Evolutionary conservation across 30 jellyfish, hydroid and myxozoan species (phyloP).

Genomic region (Hydractinia echinata): DNA sequence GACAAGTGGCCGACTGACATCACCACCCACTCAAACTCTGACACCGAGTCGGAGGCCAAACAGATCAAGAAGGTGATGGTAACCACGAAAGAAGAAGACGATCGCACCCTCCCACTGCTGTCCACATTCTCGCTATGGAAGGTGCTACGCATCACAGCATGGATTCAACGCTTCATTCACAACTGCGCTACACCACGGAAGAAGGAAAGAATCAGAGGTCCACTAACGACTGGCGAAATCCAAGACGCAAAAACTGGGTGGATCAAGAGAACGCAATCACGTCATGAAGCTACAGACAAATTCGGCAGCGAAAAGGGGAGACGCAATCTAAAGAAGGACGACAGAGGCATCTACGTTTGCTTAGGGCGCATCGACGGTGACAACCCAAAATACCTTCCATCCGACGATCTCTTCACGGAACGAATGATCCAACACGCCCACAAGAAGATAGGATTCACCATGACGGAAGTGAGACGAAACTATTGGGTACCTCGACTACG

Average conservation of each 20-base stretch:
- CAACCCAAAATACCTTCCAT: conserved; percentile 41
- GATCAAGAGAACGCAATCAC: conserved; percentile 5
- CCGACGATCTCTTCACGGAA: conserved; percentile 34
- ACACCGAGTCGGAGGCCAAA: conserved; percentile 18
- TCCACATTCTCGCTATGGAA: conserved; percentile 15
- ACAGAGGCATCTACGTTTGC: conserved; percentile 39
- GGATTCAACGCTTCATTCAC: conserved; percentile 10
- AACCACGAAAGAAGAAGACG: too few relatives aligned
- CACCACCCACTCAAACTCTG: neutral
- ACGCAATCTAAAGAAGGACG: conserved; percentile 4
- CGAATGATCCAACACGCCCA: conserved; percentile 9
- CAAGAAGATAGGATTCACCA: conserved; percentile 2
- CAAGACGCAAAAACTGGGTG: neutral
- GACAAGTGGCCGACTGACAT: conserved; percentile 53
- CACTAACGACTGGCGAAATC: neutral
- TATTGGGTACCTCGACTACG: conserved; percentile 51
- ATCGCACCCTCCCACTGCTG: conserved; percentile 19
- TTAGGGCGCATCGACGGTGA: conserved; percentile 49
- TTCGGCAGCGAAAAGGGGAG: neutral
- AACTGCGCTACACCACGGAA: neutral
- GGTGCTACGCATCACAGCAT: conserved; percentile 34
- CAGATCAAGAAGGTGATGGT: conserved; percentile 29
- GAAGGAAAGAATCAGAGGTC: conserved; percentile 11
- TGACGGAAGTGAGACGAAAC: neutral
- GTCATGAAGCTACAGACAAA: neutral